These are phyloP conservation scores for Sylvicola cinctus DNA, from an alignment of 2,888 invertebrate genomes.

Conservation along the genomic window DNA sequence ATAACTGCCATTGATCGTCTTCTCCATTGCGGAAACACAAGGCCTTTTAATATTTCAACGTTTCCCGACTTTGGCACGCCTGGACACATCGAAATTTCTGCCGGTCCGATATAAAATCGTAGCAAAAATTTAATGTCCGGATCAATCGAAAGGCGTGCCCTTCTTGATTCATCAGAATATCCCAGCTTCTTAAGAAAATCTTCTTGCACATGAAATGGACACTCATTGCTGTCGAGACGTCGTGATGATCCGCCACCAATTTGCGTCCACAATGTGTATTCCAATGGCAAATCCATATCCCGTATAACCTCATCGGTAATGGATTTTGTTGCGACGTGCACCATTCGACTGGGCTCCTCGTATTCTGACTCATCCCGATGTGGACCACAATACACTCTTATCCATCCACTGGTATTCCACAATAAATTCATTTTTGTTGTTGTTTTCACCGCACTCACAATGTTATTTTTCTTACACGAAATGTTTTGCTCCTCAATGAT, in stretches of 20 bases:
- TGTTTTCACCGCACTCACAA: too few relatives aligned
- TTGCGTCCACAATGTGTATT: constrained; percentile 17
- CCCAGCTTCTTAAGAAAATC: constrained; percentile 35
- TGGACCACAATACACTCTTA: constrained; percentile 10
- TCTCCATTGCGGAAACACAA: constrained; percentile 49
- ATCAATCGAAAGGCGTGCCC: constrained; percentile 40
- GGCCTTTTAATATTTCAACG: constrained; percentile 37
- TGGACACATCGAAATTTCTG: constrained; percentile 27
- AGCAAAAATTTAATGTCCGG: constrained; percentile 38
- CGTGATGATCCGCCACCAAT: constrained; percentile 33
- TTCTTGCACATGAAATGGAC: constrained; percentile 38
- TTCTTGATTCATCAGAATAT: constrained; percentile 34
- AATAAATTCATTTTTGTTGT: constrained; percentile 3
- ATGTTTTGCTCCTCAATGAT: too few relatives aligned
- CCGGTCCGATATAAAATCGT: constrained; percentile 38
- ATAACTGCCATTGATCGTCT: constrained; percentile 35
- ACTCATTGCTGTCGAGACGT: constrained; percentile 32
- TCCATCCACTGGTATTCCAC: constrained; percentile 9
- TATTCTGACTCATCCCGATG: constrained; percentile 9
- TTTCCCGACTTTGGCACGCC: constrained; percentile 26
- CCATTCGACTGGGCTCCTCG: constrained; percentile 11
- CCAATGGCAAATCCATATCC: constrained; percentile 9
- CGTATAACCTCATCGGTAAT: constrained; percentile 8
- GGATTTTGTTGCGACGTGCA: constrained; percentile 8
- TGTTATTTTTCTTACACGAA: neutral